Evolutionary conservation across 2,888 invertebrate genomes (phyloP), one percentile per base, ranked within the genome.

Genomic region (Cephus runcator): DNA sequence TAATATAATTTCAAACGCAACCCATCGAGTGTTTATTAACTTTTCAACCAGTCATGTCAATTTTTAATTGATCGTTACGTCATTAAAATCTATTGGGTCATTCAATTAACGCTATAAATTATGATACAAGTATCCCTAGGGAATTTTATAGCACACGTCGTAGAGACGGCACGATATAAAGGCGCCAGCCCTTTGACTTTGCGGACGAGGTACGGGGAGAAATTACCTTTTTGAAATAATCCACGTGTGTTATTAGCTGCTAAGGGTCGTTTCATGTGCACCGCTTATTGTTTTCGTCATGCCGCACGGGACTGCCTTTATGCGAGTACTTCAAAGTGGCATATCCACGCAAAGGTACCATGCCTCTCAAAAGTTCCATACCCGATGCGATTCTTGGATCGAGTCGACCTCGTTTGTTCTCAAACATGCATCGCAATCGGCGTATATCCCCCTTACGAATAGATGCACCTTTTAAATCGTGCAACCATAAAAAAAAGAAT

Each of bases 211-310:
- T 83, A 81, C 35, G 74, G 83, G 84, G 85, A 90, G 85, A 90
- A 91, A 91, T 90, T 91, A 89, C 90, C 90, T 88, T 88, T 90
- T 90, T 87, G 88, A 88, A 90, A 89, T 89, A 89, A 89, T 89
- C 87, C 89, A 88, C 90, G 90, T 89, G 90, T 90, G 89, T 90
- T 90, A 90, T 89, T 90, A 90, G 90, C 90, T 87, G 86, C 86
- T 87, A 88, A 89, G 91, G 90, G 89, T 89, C 88, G 90, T 91
- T 91, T 91, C 89, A 91, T 90, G 90, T 90, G 88, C 87, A 85
- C 87, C 88, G 88, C 88, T 88, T 86, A 90, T 91, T 90, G 89
- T 91, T 91, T 89, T 87, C 79, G 84, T 83, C 85, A 83, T 88
- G 83, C 85, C 85, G 84, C 87, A 83, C 83, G 85, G 85, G 87